A percentile compares a stretch with the other conserved stretches of the same genome.
Conservation (phyloP, 2,113 vertebrate genomes). For the Acrocephalus arundinaceus region DNA sequence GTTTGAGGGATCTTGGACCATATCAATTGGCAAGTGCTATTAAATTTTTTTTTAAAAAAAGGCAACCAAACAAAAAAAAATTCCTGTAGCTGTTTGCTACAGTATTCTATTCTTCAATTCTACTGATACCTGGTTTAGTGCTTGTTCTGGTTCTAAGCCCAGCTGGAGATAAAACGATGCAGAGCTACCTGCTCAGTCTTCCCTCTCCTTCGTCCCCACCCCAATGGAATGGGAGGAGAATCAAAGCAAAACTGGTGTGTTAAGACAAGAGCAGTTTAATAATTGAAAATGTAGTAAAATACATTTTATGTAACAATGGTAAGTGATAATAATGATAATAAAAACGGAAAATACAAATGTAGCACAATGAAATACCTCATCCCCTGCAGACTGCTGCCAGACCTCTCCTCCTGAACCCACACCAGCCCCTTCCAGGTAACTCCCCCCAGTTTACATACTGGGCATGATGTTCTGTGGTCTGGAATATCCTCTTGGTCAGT, state of each 20-base stretch:
- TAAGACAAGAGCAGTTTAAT: neutral
- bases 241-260: neutral
- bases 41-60: neutral
- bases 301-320: neutral
- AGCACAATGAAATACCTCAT: neutral
- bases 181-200: neutral
- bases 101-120: neutral
- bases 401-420: neutral
- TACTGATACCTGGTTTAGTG: neutral
- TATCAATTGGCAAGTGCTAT: neutral
- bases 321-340: neutral
- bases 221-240: neutral
- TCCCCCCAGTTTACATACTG: neutral
- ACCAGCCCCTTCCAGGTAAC: neutral
- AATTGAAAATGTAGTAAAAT: neutral
- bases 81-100: neutral
- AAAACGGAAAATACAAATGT: neutral
- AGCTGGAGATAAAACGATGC: neutral
- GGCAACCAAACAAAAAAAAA: neutral
- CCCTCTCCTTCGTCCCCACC: neutral
- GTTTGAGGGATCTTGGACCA: neutral
- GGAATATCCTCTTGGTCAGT: neutral
- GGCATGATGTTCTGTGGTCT: neutral
- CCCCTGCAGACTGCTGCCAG: rapidly evolving
- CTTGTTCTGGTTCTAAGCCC: neutral